Percentiles rank a stretch among this genome's conserved stretches.
Conservation (phyloP, 2,113 vertebrate species). For the Empidonax alnorum region DNA sequence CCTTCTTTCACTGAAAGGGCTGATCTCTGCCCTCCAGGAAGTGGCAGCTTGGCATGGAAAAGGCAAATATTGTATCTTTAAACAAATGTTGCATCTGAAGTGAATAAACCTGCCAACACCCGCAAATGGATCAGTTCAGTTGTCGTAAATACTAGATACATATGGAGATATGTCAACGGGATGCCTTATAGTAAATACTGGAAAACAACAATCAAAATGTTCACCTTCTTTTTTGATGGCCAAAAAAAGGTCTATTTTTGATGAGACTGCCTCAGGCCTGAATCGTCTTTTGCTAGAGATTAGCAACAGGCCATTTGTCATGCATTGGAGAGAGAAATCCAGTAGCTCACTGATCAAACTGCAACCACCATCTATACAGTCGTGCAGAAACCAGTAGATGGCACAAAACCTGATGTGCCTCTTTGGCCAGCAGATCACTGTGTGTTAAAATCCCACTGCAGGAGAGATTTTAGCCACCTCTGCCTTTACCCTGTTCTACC, state of each 20-base stretch:
- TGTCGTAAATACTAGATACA: not conserved
- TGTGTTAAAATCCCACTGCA: not conserved
- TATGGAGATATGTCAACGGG: not conserved
- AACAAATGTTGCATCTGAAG: not conserved
- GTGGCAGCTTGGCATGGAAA: not conserved
- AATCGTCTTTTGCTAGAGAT: not conserved
- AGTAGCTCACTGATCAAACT: not conserved
- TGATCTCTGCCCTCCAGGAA: not conserved
- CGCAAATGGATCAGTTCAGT: not conserved
- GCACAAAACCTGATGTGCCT: not conserved
- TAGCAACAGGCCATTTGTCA: not conserved
- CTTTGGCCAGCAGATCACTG: not conserved
- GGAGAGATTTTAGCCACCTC: not conserved
- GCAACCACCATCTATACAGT: not conserved
- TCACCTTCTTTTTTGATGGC: not conserved
- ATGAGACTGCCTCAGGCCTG: not conserved
- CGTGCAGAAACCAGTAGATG: not conserved
- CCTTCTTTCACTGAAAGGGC: not conserved
- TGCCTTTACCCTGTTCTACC: not conserved
- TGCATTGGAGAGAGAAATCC: not conserved
- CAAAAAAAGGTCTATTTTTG: not conserved
- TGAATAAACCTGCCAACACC: not conserved
- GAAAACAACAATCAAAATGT: not conserved
- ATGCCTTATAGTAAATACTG: not conserved
- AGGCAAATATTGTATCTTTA: not conserved